Evolutionary conservation across 1,140 invertebrate species (phyloP), one percentile per base, ranked within the genome.

Genomic region (Capitella teleta): DNA sequence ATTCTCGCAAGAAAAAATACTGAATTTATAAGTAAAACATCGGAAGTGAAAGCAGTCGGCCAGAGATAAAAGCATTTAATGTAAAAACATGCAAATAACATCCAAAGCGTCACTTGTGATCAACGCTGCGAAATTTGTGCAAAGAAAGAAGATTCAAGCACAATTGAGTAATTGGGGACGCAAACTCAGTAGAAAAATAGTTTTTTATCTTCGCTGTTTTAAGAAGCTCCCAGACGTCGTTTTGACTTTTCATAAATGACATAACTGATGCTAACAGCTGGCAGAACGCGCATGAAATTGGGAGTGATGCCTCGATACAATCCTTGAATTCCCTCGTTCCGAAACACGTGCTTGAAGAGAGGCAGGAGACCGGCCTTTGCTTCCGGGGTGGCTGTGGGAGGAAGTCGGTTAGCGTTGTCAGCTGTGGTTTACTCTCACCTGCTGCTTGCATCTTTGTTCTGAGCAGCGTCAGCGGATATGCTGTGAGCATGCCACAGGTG

Each of bases 301-400:
- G 94, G 93, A 1, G 87, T 86, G 46, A 99, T 86, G 26, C 96
- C 96, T 32, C 95, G 79, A 70, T 99, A 99, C 14, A 99, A 78
- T 3, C 96, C 96, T 2, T 76, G 66, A 6, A 88, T 40, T 3
- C 96, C 95, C 74, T 99, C 95, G 41, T 81, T 81, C 42, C 81
- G 43, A 23, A 21, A n/a, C 6, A 52, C 52, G n/a, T 38, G 21
- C 16, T 19, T 23, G 19, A 41, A n/a, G 12, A 56, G 28, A 12
- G 44, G 12, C 10, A 52, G 5, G 28, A 55, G 23, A 6, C 42
- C 46, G 12, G 26, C 26, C 25, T 38, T 26, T 0, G 28, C 25
- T 12, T 48, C 80, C 82, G 91, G 83, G 43, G 36, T 43, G 14
- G 37, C 52, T 53, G 52, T 3, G 43, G n/a, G 28, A 12, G 44